Conservation (phyloP, 1,140 invertebrate genomes). For the Cotesia typhae region DNA sequence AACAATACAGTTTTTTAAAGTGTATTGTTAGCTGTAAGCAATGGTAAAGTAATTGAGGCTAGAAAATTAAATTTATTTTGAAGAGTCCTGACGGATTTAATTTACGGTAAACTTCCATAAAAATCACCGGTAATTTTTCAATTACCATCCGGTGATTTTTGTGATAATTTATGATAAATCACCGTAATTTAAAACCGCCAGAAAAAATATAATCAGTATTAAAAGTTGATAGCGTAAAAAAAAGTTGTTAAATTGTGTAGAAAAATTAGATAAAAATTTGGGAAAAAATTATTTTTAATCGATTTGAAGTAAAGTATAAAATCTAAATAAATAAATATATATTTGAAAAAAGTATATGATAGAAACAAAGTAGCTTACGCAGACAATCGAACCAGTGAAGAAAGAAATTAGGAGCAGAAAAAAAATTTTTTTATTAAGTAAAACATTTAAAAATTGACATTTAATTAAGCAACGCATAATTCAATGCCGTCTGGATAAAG, state of each 20-base stretch:
- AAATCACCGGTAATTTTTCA: too few species aligned
- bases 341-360: not conserved
- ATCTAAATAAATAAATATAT: not conserved
- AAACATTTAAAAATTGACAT: constrained; percentile 37
- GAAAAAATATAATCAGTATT: not conserved
- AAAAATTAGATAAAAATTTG: not conserved
- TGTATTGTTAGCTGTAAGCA: too few species aligned
- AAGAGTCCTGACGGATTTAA: too few species aligned
- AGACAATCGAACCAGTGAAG: constrained; percentile 1
- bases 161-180: too few species aligned
- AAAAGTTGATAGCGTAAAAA: not conserved
- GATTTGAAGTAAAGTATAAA: too few species aligned
- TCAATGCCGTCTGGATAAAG: constrained; percentile 59
- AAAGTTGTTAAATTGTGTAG: not conserved
- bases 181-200: not conserved
- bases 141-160: too few species aligned
- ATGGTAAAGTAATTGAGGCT: too few species aligned
- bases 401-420: constrained; percentile 13
- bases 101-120: too few species aligned
- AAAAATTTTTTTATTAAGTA: constrained; percentile 32
- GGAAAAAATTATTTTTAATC: not conserved
- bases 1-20: too few species aligned
- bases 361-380: not conserved
- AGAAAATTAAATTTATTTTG: too few species aligned
- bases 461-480: constrained; percentile 35